Percentiles rank a stretch among this genome's conserved stretches.
Evolutionary conservation across 2,797 vertebrate genomes (phyloP).

Genomic region (Bryconaethiops microstoma): DNA sequence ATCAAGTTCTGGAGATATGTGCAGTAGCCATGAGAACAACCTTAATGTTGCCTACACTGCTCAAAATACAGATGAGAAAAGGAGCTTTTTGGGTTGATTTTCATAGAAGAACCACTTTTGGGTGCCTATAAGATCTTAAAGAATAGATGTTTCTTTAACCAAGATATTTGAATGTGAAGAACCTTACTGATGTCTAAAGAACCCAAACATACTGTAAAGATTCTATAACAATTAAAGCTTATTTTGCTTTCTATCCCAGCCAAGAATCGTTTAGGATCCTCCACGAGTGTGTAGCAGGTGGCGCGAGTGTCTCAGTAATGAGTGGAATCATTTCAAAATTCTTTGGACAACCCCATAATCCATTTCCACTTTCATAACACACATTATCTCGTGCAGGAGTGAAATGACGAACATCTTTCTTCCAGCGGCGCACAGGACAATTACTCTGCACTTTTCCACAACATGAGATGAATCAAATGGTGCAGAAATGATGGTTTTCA

Average conservation of each 20-base stretch:
- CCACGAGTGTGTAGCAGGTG: neutral
- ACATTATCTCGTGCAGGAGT: neutral
- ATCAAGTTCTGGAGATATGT: no score
- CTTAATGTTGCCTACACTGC: neutral
- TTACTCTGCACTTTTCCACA: neutral
- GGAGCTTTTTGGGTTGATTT: no score
- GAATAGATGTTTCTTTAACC: no score
- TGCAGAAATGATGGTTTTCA: constrained; percentile 8
- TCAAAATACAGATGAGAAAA: neutral
- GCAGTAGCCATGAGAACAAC: neutral
- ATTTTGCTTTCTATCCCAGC: neutral
- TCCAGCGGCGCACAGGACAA: neutral
- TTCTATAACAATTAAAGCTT: neutral
- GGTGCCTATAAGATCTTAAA: no score
- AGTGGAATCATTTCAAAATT: neutral
- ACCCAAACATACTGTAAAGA: no score
- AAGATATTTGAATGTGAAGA: neutral
- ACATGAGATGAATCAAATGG: neutral
- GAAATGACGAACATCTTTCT: constrained; percentile 13
- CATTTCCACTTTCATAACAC: neutral
- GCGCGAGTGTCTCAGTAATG: neutral
- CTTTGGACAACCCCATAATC: neutral
- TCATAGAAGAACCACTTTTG: neutral
- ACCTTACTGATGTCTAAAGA: no score
- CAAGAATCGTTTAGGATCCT: neutral